Evolutionary conservation across 2,113 vertebrate species (phyloP).

Genomic region (Rhinopomastus cyanomelas): DNA sequence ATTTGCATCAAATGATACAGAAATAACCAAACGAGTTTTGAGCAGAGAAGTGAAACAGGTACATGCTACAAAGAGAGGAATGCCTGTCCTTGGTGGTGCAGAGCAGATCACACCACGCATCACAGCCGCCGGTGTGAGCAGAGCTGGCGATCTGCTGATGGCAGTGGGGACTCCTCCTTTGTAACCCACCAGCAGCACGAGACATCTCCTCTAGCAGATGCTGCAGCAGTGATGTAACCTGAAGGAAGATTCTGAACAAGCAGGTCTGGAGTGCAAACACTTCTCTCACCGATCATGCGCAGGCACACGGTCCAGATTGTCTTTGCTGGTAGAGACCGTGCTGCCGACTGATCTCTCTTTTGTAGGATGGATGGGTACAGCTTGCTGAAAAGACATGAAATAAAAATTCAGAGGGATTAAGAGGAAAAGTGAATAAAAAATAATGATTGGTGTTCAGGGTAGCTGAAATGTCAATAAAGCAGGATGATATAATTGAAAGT

Average conservation of each 20-base stretch:
- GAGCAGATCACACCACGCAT: not conserved
- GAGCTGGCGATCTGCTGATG: not conserved
- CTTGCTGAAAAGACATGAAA: not conserved
- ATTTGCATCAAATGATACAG: not conserved
- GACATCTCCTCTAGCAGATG: not conserved
- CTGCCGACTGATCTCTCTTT: not conserved
- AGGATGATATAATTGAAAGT: not conserved
- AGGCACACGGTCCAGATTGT: not conserved
- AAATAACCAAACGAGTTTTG: not conserved
- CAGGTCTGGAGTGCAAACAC: not conserved
- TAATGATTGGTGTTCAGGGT: not conserved
- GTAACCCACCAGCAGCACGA: not conserved
- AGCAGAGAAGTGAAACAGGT: not conserved
- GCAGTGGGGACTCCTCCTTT: not conserved
- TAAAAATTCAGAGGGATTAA: not conserved
- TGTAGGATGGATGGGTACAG: not conserved
- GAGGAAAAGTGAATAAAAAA: not conserved
- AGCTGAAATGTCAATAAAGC: not conserved
- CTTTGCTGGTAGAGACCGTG: not conserved
- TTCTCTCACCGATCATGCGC: fast-evolving
- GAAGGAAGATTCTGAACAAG: not conserved
- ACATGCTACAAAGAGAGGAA: not conserved
- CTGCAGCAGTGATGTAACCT: not conserved
- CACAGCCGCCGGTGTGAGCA: not conserved
- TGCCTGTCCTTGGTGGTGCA: not conserved